phyloP scores from a whole-genome alignment of 2,113 vertebrate genomes.

The Callaeas wilsoni region DNA sequence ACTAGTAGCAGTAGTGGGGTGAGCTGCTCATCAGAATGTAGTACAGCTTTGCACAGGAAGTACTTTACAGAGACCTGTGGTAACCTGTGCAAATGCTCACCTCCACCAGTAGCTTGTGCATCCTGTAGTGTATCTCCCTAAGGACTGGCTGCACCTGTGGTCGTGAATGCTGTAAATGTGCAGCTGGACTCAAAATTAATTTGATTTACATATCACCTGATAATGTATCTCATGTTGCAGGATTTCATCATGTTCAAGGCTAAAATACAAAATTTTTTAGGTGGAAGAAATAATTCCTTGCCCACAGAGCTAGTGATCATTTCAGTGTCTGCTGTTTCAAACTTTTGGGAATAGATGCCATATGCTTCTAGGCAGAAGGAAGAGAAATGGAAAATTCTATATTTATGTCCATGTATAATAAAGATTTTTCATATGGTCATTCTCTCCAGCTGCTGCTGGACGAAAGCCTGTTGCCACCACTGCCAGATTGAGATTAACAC shows the following conservation, averaged over 20 bases:
- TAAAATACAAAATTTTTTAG: background rate
- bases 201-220: background rate
- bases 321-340: background rate
- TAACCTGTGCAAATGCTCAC: background rate
- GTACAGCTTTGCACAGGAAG: background rate
- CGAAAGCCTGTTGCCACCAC: background rate
- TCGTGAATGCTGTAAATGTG: background rate
- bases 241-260: background rate
- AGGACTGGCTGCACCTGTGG: background rate
- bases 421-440: background rate
- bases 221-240: background rate
- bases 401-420: background rate
- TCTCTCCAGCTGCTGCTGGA: slow-evolving; percentile 25
- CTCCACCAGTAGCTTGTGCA: background rate
- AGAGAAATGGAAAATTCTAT: slow-evolving; percentile 25
- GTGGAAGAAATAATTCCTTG: background rate
- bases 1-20: background rate
- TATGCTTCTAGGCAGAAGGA: slow-evolving; percentile 1
- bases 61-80: background rate
- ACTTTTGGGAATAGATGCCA: background rate
- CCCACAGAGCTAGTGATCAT: background rate
- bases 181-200: background rate
- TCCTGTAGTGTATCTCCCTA: background rate
- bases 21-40: background rate
- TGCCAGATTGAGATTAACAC: background rate